Evolutionary conservation across 2,797 vertebrate species (phyloP), one percentile per base, ranked within the genome.

Genomic region (Heterohyrax brucei): DNA sequence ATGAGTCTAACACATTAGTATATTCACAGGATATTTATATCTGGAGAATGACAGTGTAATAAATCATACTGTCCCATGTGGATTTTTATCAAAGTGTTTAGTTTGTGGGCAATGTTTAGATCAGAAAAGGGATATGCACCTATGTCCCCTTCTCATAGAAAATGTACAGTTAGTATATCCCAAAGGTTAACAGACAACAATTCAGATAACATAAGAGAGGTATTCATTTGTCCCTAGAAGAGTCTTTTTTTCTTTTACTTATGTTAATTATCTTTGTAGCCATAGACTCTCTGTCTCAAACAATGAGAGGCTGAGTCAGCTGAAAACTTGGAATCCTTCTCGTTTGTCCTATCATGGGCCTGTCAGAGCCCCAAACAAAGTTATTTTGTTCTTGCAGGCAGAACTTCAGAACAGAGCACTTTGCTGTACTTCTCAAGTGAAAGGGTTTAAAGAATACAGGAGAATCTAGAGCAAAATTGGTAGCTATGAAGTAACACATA

Each of bases 81-180:
- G 44, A 19, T 62, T 87, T 76, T 93, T 95, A 93, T 97, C 85
- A 93, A 50, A 90, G 48, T 39, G 39, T 85, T 93, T 92, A 73
- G 7, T 89, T 64, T n/a, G 75, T 14, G n/a, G 62, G 26, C 24
- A 76, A 78, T 39, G 76, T 87, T n/a, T 94, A 21, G 48, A 76
- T 92, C 61, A 95, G 30, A 92, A 87, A 93, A 88, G 10, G 22
- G 7, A 80, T 95, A 70, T 78, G 59, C 1, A 76, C 0, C 13
- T 70, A 76, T 1, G 28, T 73, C 6, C 2, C 13, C 9, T 56
- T 87, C 50, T 7, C 39, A 89, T 91, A n/a, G 46, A 92, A 95
- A 91, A 80, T 30, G 48, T 33, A 72, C 59, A 92, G 18, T 89
- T 86, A 94, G 64, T 50, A 19, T 85, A 21, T 92, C 12, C 30